phyloP scores from a whole-genome alignment of 2,797 vertebrate genomes.

The Ceryle rudis region DNA sequence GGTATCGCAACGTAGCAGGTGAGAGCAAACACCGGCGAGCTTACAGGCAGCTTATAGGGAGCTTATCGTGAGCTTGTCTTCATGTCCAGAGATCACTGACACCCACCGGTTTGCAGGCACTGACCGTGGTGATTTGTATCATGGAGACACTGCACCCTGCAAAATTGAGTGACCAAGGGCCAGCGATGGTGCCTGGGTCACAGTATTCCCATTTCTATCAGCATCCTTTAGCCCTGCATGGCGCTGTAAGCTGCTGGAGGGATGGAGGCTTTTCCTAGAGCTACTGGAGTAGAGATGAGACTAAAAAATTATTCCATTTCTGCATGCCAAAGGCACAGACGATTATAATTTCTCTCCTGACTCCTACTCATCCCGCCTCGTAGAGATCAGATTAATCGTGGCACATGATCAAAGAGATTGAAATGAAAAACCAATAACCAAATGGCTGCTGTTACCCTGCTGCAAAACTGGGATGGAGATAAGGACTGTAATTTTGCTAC shows the following conservation, averaged over 20 bases:
- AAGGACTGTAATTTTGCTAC: neutral
- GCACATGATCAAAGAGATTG: conserved; percentile 27
- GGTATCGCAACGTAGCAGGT: accelerated
- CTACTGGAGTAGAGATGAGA: neutral
- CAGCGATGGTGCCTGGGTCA: neutral
- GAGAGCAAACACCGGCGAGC: neutral
- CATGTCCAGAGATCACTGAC: neutral
- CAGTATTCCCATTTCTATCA: neutral
- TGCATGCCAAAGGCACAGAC: neutral
- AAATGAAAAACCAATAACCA: neutral
- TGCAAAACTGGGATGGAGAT: neutral
- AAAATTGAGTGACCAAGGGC: neutral
- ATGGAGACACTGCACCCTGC: neutral
- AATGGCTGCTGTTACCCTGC: neutral
- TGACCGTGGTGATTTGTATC: neutral
- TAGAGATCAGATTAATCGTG: conserved; percentile 17
- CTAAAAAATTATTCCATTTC: neutral
- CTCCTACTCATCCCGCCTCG: conserved; percentile 32
- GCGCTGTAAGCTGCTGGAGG: neutral
- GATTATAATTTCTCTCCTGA: conserved; percentile 35
- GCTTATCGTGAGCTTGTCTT: neutral
- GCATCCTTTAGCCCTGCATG: accelerated
- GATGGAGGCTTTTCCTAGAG: neutral
- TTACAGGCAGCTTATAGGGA: neutral
- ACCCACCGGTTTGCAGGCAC: neutral